These are phyloP conservation scores for Muscidifurax raptorellus DNA, from an alignment of 1,140 invertebrate species.

Conservation along the genomic window DNA sequence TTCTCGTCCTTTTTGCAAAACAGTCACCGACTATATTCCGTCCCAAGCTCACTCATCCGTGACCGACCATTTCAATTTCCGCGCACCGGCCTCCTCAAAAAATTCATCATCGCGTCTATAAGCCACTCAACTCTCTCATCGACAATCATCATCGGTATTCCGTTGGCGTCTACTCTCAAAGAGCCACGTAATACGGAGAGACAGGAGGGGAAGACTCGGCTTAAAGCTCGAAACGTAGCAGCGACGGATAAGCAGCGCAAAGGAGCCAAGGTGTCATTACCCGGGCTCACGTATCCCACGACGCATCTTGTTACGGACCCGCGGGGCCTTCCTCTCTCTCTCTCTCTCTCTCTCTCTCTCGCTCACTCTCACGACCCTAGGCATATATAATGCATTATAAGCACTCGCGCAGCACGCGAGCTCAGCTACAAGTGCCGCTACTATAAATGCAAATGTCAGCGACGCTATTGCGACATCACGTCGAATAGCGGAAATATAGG, in stretches of 20 bases:
- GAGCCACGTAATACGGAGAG: neutral
- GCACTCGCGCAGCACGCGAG: neutral
- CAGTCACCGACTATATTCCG: neutral
- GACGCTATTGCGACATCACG: neutral
- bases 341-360: neutral
- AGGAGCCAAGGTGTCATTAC: slow-evolving; percentile 49
- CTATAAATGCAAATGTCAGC: slow-evolving; percentile 53
- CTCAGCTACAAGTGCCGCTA: slow-evolving; percentile 42
- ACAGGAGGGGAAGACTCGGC: neutral
- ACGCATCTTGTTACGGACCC: slow-evolving; percentile 48
- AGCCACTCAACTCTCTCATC: neutral
- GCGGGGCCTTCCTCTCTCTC: neutral
- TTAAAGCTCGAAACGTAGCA: neutral
- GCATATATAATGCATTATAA: slow-evolving; percentile 45
- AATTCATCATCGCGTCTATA: neutral
- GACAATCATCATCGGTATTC: neutral
- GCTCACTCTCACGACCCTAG: neutral
- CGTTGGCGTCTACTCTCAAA: neutral
- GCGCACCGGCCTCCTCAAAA: neutral
- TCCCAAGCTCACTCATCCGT: too few species aligned
- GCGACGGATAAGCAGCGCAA: neutral
- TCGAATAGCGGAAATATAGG: slow-evolving; percentile 20
- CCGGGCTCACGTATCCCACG: slow-evolving; percentile 42
- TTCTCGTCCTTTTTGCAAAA: neutral
- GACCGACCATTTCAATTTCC: too few species aligned